phyloP scores from a whole-genome alignment of 2,797 vertebrate species.

The Aratinga solstitialis region DNA sequence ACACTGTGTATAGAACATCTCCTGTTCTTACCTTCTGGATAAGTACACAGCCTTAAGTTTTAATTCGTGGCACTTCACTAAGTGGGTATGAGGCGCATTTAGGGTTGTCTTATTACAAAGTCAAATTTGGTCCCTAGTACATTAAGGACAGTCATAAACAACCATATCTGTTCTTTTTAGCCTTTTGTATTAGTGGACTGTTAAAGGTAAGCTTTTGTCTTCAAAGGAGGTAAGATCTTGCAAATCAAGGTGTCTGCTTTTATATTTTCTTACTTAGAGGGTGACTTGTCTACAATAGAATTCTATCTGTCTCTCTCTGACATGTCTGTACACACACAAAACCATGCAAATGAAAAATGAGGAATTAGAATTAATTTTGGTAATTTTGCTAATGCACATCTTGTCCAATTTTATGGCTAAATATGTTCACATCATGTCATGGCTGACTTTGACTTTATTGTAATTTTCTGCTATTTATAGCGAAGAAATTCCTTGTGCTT shows the following conservation, averaged over 20 bases:
- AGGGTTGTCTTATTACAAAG: neutral
- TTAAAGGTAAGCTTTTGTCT: neutral
- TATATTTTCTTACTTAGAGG: neutral
- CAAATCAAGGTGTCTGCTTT: neutral
- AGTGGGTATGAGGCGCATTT: neutral
- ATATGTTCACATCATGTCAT: neutral
- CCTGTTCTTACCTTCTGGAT: neutral
- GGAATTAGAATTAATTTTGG: neutral
- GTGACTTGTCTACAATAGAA: neutral
- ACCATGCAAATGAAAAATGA: neutral
- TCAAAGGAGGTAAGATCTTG: neutral
- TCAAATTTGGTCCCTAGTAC: neutral
- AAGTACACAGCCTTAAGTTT: neutral
- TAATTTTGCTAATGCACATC: neutral
- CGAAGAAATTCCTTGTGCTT: neutral
- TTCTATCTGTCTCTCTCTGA: neutral
- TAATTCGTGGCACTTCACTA: neutral
- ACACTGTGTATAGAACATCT: neutral
- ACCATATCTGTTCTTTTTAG: neutral
- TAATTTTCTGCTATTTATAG: slow-evolving; percentile 13
- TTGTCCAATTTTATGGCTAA: neutral
- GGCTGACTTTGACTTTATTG: neutral
- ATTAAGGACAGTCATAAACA: neutral
- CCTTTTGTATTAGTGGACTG: neutral
- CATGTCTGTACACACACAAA: neutral